Conservation (phyloP, 2,888 invertebrate species). For the Torymus texanus region DNA sequence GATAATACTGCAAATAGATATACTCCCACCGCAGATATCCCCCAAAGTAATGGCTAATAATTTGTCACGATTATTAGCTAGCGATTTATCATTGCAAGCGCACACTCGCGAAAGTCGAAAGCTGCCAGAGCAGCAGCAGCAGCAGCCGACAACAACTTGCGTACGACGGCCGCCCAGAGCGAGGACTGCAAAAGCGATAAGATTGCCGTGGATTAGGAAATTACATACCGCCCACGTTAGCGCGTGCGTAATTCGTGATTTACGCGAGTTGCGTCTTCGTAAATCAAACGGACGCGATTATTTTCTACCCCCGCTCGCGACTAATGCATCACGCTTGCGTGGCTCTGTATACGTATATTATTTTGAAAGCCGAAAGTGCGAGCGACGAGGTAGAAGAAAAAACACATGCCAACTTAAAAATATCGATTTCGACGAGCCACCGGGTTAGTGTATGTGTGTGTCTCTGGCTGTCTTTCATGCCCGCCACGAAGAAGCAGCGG, state of each 20-base stretch:
- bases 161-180: neutral
- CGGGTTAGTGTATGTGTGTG: too few species aligned
- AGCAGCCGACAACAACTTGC: too few species aligned
- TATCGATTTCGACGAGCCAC: constrained; percentile 12
- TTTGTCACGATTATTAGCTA: constrained; percentile 42
- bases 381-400: neutral
- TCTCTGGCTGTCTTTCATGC: too few species aligned
- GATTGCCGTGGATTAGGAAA: constrained; percentile 47
- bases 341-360: neutral
- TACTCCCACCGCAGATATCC: constrained; percentile 26
- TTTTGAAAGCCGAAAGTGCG: neutral
- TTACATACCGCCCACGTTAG: neutral
- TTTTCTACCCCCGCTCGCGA: constrained; percentile 18
- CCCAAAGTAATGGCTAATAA: constrained; percentile 25
- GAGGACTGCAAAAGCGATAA: constrained; percentile 19
- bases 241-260: constrained; percentile 18
- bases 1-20: neutral
- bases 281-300: constrained; percentile 32
- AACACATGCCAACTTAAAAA: constrained; percentile 17
- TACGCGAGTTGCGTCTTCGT: constrained; percentile 7
- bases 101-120: constrained; percentile 7
- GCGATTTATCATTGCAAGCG: constrained; percentile 18
- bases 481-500: neutral
- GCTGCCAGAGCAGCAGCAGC: too few species aligned
- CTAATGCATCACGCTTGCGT: neutral